phyloP scores from a whole-genome alignment of 2,797 vertebrate species.

The Leucoraja ocellata region DNA sequence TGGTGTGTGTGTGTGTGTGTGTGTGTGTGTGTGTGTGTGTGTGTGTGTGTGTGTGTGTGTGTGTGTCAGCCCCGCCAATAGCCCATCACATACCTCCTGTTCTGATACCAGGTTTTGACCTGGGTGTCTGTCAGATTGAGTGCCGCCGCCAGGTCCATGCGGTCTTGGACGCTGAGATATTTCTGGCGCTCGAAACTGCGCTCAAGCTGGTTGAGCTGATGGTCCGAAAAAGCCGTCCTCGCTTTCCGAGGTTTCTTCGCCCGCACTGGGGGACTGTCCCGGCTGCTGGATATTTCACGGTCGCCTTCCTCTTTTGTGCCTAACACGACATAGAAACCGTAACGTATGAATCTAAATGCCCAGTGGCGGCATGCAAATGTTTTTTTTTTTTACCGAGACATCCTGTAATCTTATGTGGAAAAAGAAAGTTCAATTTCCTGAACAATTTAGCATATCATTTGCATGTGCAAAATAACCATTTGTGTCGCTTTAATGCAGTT shows the following conservation, averaged over 20 bases:
- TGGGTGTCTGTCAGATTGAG: conserved; percentile 88
- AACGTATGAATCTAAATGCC: neutral
- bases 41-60: too few relatives aligned
- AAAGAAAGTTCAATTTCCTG: conserved; percentile 18
- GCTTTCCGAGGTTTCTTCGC: conserved; percentile 92
- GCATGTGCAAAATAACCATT: conserved; percentile 24
- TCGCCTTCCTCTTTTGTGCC: conserved; percentile 88
- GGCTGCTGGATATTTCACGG: conserved; percentile 87
- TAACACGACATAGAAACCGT: conserved; percentile 48
- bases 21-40: too few relatives aligned
- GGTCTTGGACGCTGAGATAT: conserved; percentile 94
- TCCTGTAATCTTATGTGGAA: neutral
- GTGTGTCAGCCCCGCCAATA: too few relatives aligned
- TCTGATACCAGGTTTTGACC: conserved; percentile 92
- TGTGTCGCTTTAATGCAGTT: neutral
- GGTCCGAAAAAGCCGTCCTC: conserved; percentile 88
- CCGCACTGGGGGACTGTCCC: conserved; percentile 84
- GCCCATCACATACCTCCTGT: conserved; percentile 63
- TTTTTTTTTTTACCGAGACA: neutral
- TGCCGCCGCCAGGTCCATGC: conserved; percentile 93
- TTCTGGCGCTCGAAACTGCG: conserved; percentile 92
- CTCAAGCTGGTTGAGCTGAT: conserved; percentile 92
- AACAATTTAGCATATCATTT: conserved; percentile 22
- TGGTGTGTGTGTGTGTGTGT: too few relatives aligned
- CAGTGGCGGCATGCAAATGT: neutral